Evolutionary conservation across 2,797 vertebrate species (phyloP), one percentile per base, ranked within the genome.

Genomic region (Echiichthys vipera): DNA sequence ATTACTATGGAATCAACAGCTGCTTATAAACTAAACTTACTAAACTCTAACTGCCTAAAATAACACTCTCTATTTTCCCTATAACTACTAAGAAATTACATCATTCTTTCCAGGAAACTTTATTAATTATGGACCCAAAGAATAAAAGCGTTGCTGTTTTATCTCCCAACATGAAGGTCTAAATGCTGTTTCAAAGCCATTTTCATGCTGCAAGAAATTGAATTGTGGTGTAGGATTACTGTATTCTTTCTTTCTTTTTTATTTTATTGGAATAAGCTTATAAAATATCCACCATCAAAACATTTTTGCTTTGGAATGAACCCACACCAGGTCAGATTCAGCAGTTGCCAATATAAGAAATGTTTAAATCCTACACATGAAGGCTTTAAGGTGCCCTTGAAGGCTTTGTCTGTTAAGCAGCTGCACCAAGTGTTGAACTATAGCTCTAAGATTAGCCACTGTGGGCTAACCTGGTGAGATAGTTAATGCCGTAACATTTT

Each of bases 381-480:
- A 12, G 10, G 18, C 32, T 76, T 74, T 71, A 29, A 66, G 29
- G 3, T 65, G 18, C 32, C 63, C 40, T 71, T 47, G 40, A 59
- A 65, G 42, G 18, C 15, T 55, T 58, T 77, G 45, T 73, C 22
- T 58, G 34, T 65, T 43, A 65, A 77, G 70, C 40, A 40, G 54
- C 37, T 65, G 57, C 32, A 62, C 46, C 15, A 63, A 51, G 40
- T 37, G 73, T 7, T 43, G 29, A 65, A 68, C 40, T 53, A 58
- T 56, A 63, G 49, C 74, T 75, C 30, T 43, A 39, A 65, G n/a
- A 29, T 66, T 59, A 45, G 53, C 47, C 20, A 47, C 39, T 58
- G 10, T 14, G 15, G 22, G 57, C 56, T 63, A 40, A 53, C 65
- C 40, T 40, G 20, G n/a, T 30, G 47, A 56, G 57, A 47, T 25